A percentile compares a stretch with the other conserved stretches of the same genome.
These are phyloP conservation scores for Globodera ellingtonae DNA, from an alignment of 1,140 invertebrate genomes.

Conservation along the genomic window DNA sequence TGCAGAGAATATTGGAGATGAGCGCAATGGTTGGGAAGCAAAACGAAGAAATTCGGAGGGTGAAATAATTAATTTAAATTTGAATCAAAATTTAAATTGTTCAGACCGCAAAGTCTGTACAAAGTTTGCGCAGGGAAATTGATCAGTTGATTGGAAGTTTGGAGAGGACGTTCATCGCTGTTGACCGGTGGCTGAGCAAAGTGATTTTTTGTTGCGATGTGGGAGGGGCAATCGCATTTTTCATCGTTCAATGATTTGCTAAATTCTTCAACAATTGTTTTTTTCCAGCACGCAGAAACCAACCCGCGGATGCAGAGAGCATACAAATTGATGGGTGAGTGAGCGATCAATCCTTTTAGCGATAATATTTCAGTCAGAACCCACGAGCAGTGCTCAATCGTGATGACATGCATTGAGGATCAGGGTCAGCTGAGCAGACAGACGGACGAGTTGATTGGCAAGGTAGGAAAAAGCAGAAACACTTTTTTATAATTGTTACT, in stretches of 20 bases:
- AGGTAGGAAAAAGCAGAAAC: conserved; percentile 16
- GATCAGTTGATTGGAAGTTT: conserved; percentile 26
- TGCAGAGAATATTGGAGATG: conserved; percentile 33
- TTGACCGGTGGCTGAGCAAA: conserved; percentile 35
- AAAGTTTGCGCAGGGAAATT: conserved; percentile 29
- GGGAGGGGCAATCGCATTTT: too few species aligned
- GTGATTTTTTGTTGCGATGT: conserved; percentile 2
- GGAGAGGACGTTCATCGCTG: conserved; percentile 38
- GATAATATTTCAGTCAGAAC: conserved; percentile 13
- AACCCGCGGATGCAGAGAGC: conserved; percentile 27
- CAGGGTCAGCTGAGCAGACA: conserved; percentile 35
- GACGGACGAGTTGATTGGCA: conserved; percentile 28
- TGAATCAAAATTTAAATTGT: conserved; percentile 15
- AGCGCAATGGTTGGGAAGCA: conserved; percentile 39
- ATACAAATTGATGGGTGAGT: conserved; percentile 37
- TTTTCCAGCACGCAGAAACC: conserved; percentile 4
- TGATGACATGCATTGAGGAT: conserved; percentile 29
- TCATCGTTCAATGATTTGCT: too few species aligned
- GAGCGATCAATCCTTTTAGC: too few species aligned
- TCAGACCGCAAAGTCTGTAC: conserved; percentile 37
- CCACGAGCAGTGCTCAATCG: conserved; percentile 39
- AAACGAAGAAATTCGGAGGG: conserved; percentile 43
- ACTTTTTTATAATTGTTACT: too few species aligned
- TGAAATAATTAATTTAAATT: conserved; percentile 15
- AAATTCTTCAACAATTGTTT: neutral